phyloP scores from a whole-genome alignment of 2,113 vertebrate species.

The Anoplopoma fimbria region DNA sequence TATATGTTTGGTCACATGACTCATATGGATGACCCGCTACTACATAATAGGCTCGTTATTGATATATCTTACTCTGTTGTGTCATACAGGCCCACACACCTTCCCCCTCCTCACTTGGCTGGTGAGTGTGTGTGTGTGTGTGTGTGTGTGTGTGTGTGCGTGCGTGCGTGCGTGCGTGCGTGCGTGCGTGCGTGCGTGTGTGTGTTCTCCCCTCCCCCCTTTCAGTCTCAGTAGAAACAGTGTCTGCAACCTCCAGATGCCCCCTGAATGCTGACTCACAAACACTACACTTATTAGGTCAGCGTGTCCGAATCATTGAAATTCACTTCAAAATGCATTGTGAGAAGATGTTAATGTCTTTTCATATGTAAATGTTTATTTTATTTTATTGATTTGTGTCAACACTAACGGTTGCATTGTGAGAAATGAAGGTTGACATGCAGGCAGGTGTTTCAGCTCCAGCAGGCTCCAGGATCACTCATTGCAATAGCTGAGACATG shows the following conservation, averaged over 20 bases:
- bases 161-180: neutral
- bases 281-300: constrained; percentile 19
- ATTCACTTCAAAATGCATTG: neutral
- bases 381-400: neutral
- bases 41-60: neutral
- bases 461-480: neutral
- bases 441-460: constrained; percentile 2
- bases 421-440: neutral
- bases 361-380: neutral
- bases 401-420: neutral
- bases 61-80: neutral
- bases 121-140: neutral
- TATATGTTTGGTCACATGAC: neutral
- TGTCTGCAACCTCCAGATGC: constrained; percentile 60
- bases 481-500: neutral
- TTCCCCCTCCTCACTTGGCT: neutral
- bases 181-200: neutral
- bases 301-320: constrained; percentile 30
- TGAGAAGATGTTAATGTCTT: neutral
- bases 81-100: neutral
- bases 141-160: neutral
- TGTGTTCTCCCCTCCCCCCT: neutral
- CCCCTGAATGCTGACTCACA: constrained; percentile 60
- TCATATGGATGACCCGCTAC: neutral
- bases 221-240: constrained; percentile 17